Base-by-base conservation (phyloP, 2,888 invertebrate genomes). In the Apocheima hispidaria region DNA sequence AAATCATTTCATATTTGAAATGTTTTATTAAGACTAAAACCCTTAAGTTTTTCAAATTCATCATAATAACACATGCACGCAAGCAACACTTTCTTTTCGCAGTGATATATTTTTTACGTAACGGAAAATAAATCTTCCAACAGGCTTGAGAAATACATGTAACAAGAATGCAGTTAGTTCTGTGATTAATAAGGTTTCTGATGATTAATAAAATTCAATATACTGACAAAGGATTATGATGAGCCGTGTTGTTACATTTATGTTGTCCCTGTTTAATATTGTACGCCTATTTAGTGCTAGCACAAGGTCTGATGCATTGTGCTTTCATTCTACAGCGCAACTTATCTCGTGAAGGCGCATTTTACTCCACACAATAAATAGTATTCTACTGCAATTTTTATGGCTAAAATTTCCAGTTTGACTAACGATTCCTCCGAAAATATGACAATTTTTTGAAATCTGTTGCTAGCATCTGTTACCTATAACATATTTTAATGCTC, bases 101-200 rank as follows among this genome's bases (percentile, higher is more conserved):
- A 28, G 50, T 58, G 60, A 65, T 67, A 51, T 50, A 68, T 63
- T 65, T 59, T 60, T 62, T 60, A 61, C 40, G 51, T 54, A 65
- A 66, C 61, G 50, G 4, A 10, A 48, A 60, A 58, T 56, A 51
- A 60, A 62, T 57, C 55, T 54, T 50, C 52, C 26, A 28, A 26
- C 49, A 43, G 40, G 52, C 52, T 46, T 63, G 53, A 60, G 60
- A 65, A 63, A 66, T 44, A 30, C 53, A 58, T 41, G 40, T 52
- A 54, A 30, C 59, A 59, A 52, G 61, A 67, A 61, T 57, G 58
- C 48, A n/a, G 48, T 49, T 10, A 53, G 4, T 38, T 59, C 49
- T 49, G n/a, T 33, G 26, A 63, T 52, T 60, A 50, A 63, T 65
- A 65, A 59, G 64, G 64, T 61, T 66, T 63, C 64, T n/a, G n/a